Evolutionary conservation across 1,140 invertebrate species (phyloP), one percentile per base, ranked within the genome.

Genomic region (Asobara japonica): DNA sequence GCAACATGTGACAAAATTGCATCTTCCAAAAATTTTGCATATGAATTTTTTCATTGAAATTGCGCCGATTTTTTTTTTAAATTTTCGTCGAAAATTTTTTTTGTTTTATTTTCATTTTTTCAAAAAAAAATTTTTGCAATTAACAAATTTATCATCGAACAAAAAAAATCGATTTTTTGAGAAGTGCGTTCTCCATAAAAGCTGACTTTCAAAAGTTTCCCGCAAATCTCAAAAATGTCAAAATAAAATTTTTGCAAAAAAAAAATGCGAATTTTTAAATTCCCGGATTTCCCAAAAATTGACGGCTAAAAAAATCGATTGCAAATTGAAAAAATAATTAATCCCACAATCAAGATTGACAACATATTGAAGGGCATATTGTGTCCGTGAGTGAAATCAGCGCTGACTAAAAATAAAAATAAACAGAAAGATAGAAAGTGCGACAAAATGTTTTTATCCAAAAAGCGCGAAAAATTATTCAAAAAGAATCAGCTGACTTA

Each of bases 311-410:
- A 45, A 45, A 45, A 45, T 5, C 41, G 41, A 5, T 10, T 6
- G 25, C 18, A 56, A 56, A 25, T 56, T 3, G 13, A 5, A 22
- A 56, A 56, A 56, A 25, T 11, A 27, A 56, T 56, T 56, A 6
- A 45, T 56, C 3, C 2, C 22, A 25, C 20, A 56, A 56, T 56
- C 18, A 22, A 56, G 1, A 22, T 56, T 10, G 51, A 56, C 22
- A 56, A 25, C 51, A 56, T 56, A 56, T 56, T 56, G 51, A 56
- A 56, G 51, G 51, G 51, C 51, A 56, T 56, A 5, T 56, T 18
- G 51, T 56, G 22, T 22, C 51, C 22, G 22, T 10, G 20, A 56
- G 51, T 56, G 51, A 56, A 25, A 27, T 56, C 51, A 56, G 20
- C 51, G 18, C 22, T 18, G 22, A 56, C n/a, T 25, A 56, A 27